Base-by-base conservation (phyloP, 2,888 invertebrate species). In the Argyra leucocephala region DNA sequence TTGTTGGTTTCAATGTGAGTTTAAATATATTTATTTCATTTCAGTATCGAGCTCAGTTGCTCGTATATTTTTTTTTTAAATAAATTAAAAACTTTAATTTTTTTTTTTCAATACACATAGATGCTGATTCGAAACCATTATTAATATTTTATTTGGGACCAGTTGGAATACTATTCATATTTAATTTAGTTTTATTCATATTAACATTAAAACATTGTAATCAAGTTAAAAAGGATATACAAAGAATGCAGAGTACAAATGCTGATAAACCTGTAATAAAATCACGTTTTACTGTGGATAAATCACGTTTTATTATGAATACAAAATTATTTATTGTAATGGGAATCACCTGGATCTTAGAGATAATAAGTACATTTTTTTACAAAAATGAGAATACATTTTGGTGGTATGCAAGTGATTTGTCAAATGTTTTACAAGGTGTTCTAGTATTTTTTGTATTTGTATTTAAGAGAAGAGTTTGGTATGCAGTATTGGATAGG, bases 251-350 rank as follows among this genome's bases (percentile, higher is more conserved):
- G 71, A 86, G 86, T 48, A 83, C 85, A 1, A 84, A 85, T 57
- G 81, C 82, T 10, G 83, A 84, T 5, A 88, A 85, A 64, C 81
- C 82, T 62, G 81, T 85, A 0, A 82, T 82, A 37, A 85, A 84
- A 73, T 82, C 81, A 71, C 81, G 83, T 66, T 88, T 89, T 73
- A 83, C 84, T 63, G 82, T 87, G 62, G 87, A 90, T 59, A 86
- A 84, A 77, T 86, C 87, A 21, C 88, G 89, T 74, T 85, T 89
- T 69, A 78, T 84, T 36, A 83, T 90, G 81, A 88, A 88, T 66
- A 81, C 86, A 0, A 90, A 90, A 74, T 78, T 91, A 1, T 90
- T 89, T 80, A 81, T 90, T 67, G 88, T 90, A 61, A 91, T 90
- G 90, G 90, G 91, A 1, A 84, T 89, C 0, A 85, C 87, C 0